Percentiles rank a stretch among this genome's conserved stretches.
Evolutionary conservation across 1,140 invertebrate species (phyloP).

Genomic region (Coboldia fuscipes): DNA sequence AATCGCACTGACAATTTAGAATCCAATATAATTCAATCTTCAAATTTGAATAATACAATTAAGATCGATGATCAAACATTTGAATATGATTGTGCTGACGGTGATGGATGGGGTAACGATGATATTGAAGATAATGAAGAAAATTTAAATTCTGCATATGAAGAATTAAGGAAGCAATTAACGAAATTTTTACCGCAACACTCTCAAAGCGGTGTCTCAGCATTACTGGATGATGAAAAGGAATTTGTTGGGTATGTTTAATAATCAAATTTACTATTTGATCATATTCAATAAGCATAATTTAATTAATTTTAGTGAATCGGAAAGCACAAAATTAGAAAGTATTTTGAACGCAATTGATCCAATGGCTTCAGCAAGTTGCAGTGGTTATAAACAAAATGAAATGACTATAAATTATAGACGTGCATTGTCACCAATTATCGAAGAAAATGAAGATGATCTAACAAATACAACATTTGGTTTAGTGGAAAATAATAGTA

Average conservation of each 20-base stretch:
- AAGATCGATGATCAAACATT: background rate
- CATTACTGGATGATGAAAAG: too few relatives aligned
- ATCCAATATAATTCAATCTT: background rate
- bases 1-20: background rate
- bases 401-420: slow-evolving; percentile 5
- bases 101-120: background rate
- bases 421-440: slow-evolving; percentile 3
- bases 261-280: too few relatives aligned
- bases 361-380: too few relatives aligned
- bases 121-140: slow-evolving; percentile 2
- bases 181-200: slow-evolving; percentile 4
- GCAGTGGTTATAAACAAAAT: background rate
- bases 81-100: background rate
- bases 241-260: too few relatives aligned
- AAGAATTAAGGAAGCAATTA: slow-evolving; percentile 3
- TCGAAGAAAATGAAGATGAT: slow-evolving; percentile 6
- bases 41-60: background rate
- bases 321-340: too few relatives aligned
- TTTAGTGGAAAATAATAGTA: slow-evolving; percentile 5
- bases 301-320: too few relatives aligned
- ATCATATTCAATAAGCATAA: too few relatives aligned
- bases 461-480: slow-evolving; percentile 5
- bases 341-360: too few relatives aligned
- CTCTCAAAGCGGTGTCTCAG: too few relatives aligned
- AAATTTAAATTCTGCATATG: slow-evolving; percentile 2